Evolutionary conservation across 92 coral and sea anemone genomes (phyloP).

Genomic region (Zoanthus sansibaricus): DNA sequence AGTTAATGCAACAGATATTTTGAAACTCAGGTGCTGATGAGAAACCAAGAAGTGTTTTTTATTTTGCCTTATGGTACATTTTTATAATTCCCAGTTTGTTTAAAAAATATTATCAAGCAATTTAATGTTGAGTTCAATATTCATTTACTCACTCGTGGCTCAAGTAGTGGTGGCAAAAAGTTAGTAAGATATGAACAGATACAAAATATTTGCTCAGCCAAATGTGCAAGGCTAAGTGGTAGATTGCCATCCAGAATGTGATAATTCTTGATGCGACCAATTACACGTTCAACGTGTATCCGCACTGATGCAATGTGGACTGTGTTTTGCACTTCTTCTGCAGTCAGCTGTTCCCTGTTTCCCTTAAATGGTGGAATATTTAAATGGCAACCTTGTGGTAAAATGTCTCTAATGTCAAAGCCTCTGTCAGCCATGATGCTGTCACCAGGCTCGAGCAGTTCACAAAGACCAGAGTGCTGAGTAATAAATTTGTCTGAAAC

Average conservation of each 20-base stretch:
- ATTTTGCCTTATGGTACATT: not conserved
- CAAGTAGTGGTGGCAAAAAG: constrained; percentile 58
- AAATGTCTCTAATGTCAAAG: too few relatives aligned
- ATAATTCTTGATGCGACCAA: constrained; percentile 65
- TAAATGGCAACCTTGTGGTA: too few relatives aligned
- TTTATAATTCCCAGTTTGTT: not conserved
- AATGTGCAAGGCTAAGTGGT: constrained; percentile 65
- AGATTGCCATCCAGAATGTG: constrained; percentile 67
- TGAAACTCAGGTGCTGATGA: too few relatives aligned
- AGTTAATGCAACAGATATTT: not conserved
- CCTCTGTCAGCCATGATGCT: too few relatives aligned
- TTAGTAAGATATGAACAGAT: constrained; percentile 40
- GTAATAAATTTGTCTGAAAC: constrained; percentile 45
- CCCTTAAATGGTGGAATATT: too few relatives aligned
- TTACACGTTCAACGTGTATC: constrained; percentile 71
- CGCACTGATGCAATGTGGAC: constrained; percentile 59
- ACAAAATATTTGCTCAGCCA: constrained; percentile 67
- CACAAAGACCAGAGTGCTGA: constrained; percentile 50
- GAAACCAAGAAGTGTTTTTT: too few relatives aligned
- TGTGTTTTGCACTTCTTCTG: constrained; percentile 42
- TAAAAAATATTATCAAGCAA: not conserved
- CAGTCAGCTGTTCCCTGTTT: constrained; percentile 67
- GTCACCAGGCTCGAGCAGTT: constrained; percentile 52
- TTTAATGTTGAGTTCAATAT: not conserved
- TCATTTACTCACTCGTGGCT: constrained; percentile 10